Evolutionary conservation across 2,888 invertebrate genomes (phyloP).

Genomic region (Habrosyne pyritoides): DNA sequence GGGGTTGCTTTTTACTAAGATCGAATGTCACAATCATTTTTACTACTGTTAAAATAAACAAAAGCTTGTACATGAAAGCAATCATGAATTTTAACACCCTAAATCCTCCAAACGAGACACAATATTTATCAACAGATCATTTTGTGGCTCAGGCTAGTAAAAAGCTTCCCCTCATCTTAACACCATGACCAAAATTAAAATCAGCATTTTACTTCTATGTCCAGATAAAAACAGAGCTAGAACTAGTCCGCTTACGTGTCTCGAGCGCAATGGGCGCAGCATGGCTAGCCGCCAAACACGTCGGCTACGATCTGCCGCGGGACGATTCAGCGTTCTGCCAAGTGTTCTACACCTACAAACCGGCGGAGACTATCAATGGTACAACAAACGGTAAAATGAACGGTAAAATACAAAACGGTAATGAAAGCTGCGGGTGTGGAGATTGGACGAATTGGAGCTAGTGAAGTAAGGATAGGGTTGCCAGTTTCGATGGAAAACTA

Average conservation of each 20-base stretch:
- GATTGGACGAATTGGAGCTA: conserved; percentile 50
- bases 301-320: conserved; percentile 85
- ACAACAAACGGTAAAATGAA: conserved; percentile 36
- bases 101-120: no score
- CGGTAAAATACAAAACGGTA: conserved; percentile 17
- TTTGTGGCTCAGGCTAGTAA: no score
- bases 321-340: conserved; percentile 88
- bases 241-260: conserved; percentile 87
- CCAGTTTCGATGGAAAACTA: background rate
- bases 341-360: conserved; percentile 85
- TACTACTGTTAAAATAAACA: no score
- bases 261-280: conserved; percentile 94
- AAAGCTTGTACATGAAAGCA: no score
- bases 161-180: no score
- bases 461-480: conserved; percentile 7
- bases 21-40: no score
- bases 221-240: conserved; percentile 74
- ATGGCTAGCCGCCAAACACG: conserved; percentile 90
- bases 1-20: no score
- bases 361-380: conserved; percentile 29
- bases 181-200: background rate
- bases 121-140: no score
- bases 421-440: conserved; percentile 42
- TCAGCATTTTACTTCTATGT: conserved; percentile 7
- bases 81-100: no score